A percentile compares a stretch with the other conserved stretches of the same genome.
Conservation (phyloP, 37 sponge, comb jelly and placozoan genomes). For the Beroe forskalii region DNA sequence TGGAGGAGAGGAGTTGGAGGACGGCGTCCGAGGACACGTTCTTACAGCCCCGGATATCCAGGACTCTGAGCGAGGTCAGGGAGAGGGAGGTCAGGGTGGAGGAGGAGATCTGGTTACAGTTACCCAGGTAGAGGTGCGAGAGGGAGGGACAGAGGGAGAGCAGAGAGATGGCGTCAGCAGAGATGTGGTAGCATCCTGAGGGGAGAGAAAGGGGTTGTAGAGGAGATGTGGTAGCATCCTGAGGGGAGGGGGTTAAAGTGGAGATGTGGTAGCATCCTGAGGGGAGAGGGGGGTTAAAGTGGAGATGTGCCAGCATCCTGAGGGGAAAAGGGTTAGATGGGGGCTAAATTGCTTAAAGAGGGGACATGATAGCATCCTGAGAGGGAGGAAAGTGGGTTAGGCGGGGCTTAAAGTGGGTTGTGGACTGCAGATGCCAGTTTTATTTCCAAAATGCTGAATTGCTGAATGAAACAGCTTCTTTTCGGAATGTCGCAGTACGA, state of each 20-base stretch:
- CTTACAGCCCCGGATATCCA: conserved; percentile 48
- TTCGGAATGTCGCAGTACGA: no score
- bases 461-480: no score
- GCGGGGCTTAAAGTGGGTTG: no score
- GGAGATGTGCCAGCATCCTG: no score
- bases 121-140: conserved; percentile 32
- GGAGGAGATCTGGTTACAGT: conserved; percentile 44
- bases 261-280: conserved; percentile 58
- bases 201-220: not conserved
- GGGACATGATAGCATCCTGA: no score
- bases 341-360: no score
- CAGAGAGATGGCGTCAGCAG: conserved; percentile 23
- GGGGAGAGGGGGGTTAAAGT: not conserved
- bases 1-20: not conserved
- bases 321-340: no score
- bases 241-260: not conserved
- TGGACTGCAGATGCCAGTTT: no score
- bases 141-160: conserved; percentile 36
- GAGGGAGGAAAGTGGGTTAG: no score
- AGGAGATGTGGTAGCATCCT: conserved; percentile 55
- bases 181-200: conserved; percentile 59
- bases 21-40: not conserved
- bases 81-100: conserved; percentile 34
- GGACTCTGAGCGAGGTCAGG: not conserved
- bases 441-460: no score